Conservation (phyloP, 1,140 invertebrate genomes). For the Brachionus rotundiformis region DNA sequence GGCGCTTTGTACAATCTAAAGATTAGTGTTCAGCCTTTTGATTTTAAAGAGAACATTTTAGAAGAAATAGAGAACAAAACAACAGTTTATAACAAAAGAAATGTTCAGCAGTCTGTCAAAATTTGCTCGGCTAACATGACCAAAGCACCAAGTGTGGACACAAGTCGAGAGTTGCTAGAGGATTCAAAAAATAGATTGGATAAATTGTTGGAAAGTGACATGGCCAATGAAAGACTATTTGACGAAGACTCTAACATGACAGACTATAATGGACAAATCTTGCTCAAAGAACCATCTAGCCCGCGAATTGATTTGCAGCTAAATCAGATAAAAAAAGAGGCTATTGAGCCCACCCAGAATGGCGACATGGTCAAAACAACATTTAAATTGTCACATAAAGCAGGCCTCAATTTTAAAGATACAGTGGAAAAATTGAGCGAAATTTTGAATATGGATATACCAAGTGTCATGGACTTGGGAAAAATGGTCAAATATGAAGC, state of each 20-base stretch:
- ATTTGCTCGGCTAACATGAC: background rate
- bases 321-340: background rate
- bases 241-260: slow-evolving; percentile 34
- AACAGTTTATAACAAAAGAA: slow-evolving; percentile 2
- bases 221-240: background rate
- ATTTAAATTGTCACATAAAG: slow-evolving; percentile 19
- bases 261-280: slow-evolving; percentile 11
- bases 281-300: background rate
- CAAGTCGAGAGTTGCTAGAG: background rate
- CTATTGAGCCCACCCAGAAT: background rate
- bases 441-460: slow-evolving; percentile 9
- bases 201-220: background rate
- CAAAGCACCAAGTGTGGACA: background rate
- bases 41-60: background rate
- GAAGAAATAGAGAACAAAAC: background rate
- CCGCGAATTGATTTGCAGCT: background rate
- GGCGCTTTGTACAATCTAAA: background rate
- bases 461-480: background rate
- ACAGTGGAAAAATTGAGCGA: slow-evolving; percentile 25
- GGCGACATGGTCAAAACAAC: background rate
- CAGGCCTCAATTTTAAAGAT: background rate
- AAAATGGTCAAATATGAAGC: slow-evolving; percentile 21
- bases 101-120: background rate
- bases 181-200: background rate
- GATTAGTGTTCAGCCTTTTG: background rate